phyloP scores from a whole-genome alignment of 2,797 vertebrate species.

The Oophaga sylvatica region DNA sequence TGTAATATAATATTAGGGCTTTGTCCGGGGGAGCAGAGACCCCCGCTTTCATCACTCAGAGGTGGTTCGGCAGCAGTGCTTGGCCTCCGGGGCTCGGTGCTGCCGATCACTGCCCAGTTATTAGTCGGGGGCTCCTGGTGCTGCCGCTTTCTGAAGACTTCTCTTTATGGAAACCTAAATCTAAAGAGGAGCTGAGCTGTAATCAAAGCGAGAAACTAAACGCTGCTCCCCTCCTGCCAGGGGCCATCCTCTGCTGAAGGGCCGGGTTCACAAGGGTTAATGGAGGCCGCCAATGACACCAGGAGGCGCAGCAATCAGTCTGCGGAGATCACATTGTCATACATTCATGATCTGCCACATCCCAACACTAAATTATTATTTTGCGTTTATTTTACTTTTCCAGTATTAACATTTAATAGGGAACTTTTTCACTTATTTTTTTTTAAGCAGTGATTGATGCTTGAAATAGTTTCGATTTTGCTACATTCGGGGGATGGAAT shows the following conservation, averaged over 20 bases:
- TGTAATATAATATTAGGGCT: conserved; percentile 78
- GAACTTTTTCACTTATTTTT: background rate
- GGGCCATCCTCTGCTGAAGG: conserved; percentile 15
- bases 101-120: too few species aligned
- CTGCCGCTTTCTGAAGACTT: conserved; percentile 58
- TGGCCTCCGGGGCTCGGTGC: background rate
- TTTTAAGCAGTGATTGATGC: too few species aligned
- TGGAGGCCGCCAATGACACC: background rate
- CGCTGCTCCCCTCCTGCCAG: conserved; percentile 15
- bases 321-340: background rate
- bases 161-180: background rate
- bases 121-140: background rate
- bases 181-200: conserved; percentile 27
- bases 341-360: too few species aligned
- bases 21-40: conserved; percentile 74
- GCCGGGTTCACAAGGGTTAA: conserved; percentile 20
- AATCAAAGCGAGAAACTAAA: conserved; percentile 39
- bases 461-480: background rate
- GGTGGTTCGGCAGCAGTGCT: conserved; percentile 67
- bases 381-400: background rate
- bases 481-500: background rate
- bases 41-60: conserved; percentile 76
- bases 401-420: background rate
- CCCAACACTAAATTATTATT: background rate
- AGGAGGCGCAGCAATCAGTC: background rate